phyloP scores from a whole-genome alignment of 1,140 invertebrate genomes.

The Plodia interpunctella region DNA sequence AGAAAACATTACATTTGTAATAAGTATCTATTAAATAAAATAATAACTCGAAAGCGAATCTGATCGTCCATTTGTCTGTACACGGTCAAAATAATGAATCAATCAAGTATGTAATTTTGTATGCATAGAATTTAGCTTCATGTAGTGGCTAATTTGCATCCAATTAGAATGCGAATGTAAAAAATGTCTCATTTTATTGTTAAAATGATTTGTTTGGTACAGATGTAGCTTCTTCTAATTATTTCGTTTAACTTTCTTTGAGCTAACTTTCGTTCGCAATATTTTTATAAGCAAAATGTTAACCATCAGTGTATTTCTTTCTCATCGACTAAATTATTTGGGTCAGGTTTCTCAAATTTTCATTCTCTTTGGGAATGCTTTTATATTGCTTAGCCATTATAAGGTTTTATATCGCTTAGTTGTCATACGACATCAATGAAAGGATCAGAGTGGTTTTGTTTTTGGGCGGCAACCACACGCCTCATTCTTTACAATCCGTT shows the following conservation, averaged over 20 bases:
- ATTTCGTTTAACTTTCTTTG: neutral
- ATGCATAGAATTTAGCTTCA: neutral
- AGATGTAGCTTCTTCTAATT: neutral
- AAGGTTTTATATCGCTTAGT: too few relatives aligned
- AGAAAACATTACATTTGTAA: neutral
- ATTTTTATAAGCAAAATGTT: neutral
- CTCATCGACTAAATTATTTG: too few relatives aligned
- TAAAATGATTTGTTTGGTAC: neutral
- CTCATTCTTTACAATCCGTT: too few relatives aligned
- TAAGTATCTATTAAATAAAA: constrained; percentile 1
- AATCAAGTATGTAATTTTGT: neutral
- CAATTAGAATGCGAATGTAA: neutral
- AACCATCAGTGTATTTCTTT: neutral
- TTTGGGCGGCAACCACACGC: too few relatives aligned
- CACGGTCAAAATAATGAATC: neutral
- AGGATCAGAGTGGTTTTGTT: too few relatives aligned
- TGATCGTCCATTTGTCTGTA: neutral
- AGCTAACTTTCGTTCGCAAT: neutral
- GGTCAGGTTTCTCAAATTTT: too few relatives aligned
- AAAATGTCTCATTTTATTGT: neutral
- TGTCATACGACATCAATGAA: too few relatives aligned
- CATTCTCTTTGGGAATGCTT: too few relatives aligned
- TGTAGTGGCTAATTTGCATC: neutral
- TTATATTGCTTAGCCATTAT: too few relatives aligned
- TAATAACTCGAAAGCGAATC: neutral